These are phyloP conservation scores for Hyposoter didymator DNA, from an alignment of 2,888 invertebrate species.

Conservation along the genomic window DNA sequence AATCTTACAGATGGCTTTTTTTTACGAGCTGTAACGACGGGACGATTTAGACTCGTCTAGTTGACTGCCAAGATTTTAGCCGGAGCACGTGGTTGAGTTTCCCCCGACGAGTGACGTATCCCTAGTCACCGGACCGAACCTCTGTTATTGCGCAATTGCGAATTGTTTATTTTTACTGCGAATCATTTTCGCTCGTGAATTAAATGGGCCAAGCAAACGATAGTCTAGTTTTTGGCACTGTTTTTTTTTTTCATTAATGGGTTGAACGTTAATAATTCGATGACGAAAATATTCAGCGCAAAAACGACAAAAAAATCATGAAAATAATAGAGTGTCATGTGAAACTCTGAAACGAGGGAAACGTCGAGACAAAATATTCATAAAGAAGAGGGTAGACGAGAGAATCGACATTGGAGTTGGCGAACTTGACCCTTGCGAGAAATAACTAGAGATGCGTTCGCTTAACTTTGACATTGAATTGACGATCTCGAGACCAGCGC, in stretches of 20 bases:
- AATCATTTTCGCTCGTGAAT: conserved; percentile 16
- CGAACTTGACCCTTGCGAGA: conserved; percentile 67
- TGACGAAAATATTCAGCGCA: background rate
- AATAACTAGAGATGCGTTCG: conserved; percentile 55
- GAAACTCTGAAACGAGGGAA: conserved; percentile 19
- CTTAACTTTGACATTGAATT: conserved; percentile 74
- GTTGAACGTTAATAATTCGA: background rate
- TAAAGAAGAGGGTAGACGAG: background rate
- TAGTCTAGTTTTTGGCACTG: background rate
- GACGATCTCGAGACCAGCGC: conserved; percentile 37
- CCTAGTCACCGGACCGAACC: conserved; percentile 2
- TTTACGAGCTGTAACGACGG: background rate
- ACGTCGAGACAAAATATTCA: background rate
- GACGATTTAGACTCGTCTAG: conserved; percentile 36
- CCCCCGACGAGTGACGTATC: conserved; percentile 20
- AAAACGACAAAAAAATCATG: background rate
- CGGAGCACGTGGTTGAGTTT: conserved; percentile 47
- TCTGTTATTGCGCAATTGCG: conserved; percentile 49
- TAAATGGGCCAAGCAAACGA: background rate
- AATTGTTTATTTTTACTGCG: conserved; percentile 60
- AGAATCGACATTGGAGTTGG: conserved; percentile 45
- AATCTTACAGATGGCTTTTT: conserved; percentile 29
- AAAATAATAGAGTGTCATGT: background rate
- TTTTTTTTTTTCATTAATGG: conserved; percentile 1
- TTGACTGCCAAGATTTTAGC: conserved; percentile 43